Evolutionary conservation across 2,888 invertebrate species (phyloP).

Genomic region (Trichopria drosophilae): DNA sequence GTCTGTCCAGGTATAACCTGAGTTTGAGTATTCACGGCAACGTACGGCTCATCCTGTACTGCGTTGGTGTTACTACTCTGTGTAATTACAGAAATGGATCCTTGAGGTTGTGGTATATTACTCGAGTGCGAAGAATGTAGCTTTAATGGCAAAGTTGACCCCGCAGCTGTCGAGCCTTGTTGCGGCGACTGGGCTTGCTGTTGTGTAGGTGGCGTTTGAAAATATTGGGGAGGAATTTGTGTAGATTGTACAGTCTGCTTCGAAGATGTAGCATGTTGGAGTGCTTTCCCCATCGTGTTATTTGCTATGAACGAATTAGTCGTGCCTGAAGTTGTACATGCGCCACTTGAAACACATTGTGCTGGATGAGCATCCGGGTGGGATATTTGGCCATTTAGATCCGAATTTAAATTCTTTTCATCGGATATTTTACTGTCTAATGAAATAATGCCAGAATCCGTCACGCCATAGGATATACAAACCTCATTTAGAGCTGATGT

Average conservation of each 20-base stretch:
- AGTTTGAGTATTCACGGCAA: constrained; percentile 46
- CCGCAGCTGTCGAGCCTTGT: constrained; percentile 63
- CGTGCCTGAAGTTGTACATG: too few species aligned
- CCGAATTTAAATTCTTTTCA: too few species aligned
- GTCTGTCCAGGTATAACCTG: constrained; percentile 46
- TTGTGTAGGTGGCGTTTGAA: constrained; percentile 14
- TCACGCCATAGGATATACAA: constrained; percentile 56
- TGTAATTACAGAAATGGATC: constrained; percentile 65
- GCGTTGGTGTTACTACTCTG: constrained; percentile 50
- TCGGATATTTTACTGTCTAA: too few species aligned
- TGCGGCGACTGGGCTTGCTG: constrained; percentile 52
- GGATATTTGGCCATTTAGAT: constrained; percentile 50
- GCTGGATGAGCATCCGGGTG: constrained; percentile 48
- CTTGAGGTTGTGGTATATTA: constrained; percentile 64
- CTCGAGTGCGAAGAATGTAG: constrained; percentile 62
- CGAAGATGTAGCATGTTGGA: too few species aligned
- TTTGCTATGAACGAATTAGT: too few species aligned
- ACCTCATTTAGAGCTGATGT: constrained; percentile 56
- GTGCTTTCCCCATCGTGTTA: too few species aligned
- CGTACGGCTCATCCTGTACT: too few species aligned
- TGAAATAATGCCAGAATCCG: constrained; percentile 53
- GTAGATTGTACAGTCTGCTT: constrained; percentile 57
- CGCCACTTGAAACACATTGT: too few species aligned
- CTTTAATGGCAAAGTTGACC: constrained; percentile 66
- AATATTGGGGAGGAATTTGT: constrained; percentile 56